A percentile compares a stretch with the other conserved stretches of the same genome.
phyloP scores from a whole-genome alignment of 1,140 invertebrate species.

The Caenorhabditis latens region DNA sequence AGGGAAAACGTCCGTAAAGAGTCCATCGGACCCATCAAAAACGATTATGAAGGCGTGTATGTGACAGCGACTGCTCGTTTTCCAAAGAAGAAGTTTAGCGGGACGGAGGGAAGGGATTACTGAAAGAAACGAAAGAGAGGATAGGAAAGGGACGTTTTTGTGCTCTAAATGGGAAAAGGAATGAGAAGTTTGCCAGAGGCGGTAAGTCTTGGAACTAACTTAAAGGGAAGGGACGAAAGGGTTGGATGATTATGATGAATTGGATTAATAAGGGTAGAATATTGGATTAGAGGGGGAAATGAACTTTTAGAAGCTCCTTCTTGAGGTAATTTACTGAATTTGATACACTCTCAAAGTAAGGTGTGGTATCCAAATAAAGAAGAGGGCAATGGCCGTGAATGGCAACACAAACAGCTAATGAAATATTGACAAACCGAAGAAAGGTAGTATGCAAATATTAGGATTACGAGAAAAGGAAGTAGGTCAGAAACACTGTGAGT shows the following conservation, averaged over 20 bases:
- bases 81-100: neutral
- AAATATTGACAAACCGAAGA: slow-evolving; percentile 33
- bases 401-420: slow-evolving; percentile 54
- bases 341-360: slow-evolving; percentile 41
- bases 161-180: slow-evolving; percentile 48
- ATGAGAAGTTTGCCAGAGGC: slow-evolving; percentile 47
- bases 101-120: slow-evolving; percentile 17
- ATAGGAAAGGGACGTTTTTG: slow-evolving; percentile 29
- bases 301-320: no score
- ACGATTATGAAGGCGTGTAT: slow-evolving; percentile 56
- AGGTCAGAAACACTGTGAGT: neutral
- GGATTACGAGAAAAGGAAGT: slow-evolving; percentile 13
- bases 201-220: slow-evolving; percentile 39
- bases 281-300: no score
- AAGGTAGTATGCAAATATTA: slow-evolving; percentile 55
- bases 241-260: slow-evolving; percentile 12
- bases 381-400: slow-evolving; percentile 17
- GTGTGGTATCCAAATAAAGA: neutral
- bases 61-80: slow-evolving; percentile 7
- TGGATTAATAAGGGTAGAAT: slow-evolving; percentile 35
- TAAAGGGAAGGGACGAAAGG: neutral
- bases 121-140: neutral
- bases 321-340: neutral
- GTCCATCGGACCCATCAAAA: slow-evolving; percentile 44
- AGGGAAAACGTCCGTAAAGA: slow-evolving; percentile 9